Percentiles rank a stretch among this genome's conserved stretches.
These are phyloP conservation scores for Protobothrops mucrosquamatus DNA, from an alignment of 2,113 vertebrate genomes.

Conservation along the genomic window DNA sequence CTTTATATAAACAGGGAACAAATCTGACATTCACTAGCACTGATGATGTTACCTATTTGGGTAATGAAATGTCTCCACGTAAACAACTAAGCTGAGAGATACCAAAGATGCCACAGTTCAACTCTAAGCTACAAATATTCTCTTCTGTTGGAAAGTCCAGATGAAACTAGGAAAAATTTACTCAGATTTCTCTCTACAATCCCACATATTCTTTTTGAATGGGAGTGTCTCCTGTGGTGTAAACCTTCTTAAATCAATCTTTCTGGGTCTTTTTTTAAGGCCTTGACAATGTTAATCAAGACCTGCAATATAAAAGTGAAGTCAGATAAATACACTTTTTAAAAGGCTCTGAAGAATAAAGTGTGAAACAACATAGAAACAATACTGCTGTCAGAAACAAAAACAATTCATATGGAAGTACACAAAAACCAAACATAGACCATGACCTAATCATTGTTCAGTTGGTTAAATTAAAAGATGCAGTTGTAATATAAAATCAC, in stretches of 20 bases:
- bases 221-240: background rate
- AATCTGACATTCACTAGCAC: background rate
- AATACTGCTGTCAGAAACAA: background rate
- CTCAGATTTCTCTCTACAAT: background rate
- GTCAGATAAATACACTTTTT: slow-evolving; percentile 1
- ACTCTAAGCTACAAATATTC: background rate
- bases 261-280: background rate
- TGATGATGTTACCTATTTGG: background rate
- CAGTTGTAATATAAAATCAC: background rate
- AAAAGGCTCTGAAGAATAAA: background rate
- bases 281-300: background rate
- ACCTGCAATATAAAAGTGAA: background rate
- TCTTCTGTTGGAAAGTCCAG: background rate
- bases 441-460: background rate
- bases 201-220: background rate
- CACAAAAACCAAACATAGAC: background rate
- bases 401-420: background rate
- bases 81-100: background rate
- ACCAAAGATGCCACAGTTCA: background rate
- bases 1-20: background rate
- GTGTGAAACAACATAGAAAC: slow-evolving; percentile 10
- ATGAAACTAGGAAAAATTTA: background rate
- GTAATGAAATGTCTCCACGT: background rate
- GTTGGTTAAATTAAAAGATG: background rate
- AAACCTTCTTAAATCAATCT: background rate